Base-by-base conservation (phyloP, 2,797 vertebrate genomes). In the Spheniscus humboldti region DNA sequence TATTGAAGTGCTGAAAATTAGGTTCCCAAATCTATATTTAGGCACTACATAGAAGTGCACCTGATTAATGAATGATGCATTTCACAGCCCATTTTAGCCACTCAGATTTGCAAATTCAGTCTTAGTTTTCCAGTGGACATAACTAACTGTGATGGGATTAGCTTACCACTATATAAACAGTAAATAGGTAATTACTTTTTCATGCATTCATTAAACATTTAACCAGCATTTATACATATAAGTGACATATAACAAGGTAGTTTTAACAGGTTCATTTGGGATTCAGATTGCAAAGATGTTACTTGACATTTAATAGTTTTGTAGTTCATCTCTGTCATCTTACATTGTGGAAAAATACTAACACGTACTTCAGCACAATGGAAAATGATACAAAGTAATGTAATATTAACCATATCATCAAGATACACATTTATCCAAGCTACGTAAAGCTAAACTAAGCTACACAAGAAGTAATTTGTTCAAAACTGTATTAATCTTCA, bases 271-370 rank as follows among this genome's bases (percentile, higher is more conserved):
- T 96, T 98, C 91, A 94, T 97, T 98, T 96, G 94, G 88, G 95
- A 97, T 97, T 98, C 96, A 86, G 89, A 93, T 97, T 92, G 76
- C 88, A 96, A 94, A 97, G 94, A 92, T 94, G 88, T 94, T 98
- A 98, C 98, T 94, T 97, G 96, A 95, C 88, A 90, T 98, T 97
- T 98, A 98, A 96, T 96, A 96, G 92, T 90, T 97, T 96, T 64
- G 73, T 94, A 98, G 98, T 96, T 98, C 96, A 98, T 97, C 94
- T 97, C 62, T 95, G 96, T 96, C 97, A 92, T 92, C 72, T 96
- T 87, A 68, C 67, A 60, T 94, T 60, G 73, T 83, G 88, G 85
- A 69, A 80, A 95, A 97, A 87, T 47, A 72, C 67, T 96, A 55
- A 90, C 83, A 74, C 13, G 17, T 77, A 92, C 95, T 97, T 98